Conservation (phyloP, 2,797 vertebrate genomes). For the Australoheros facetus region DNA sequence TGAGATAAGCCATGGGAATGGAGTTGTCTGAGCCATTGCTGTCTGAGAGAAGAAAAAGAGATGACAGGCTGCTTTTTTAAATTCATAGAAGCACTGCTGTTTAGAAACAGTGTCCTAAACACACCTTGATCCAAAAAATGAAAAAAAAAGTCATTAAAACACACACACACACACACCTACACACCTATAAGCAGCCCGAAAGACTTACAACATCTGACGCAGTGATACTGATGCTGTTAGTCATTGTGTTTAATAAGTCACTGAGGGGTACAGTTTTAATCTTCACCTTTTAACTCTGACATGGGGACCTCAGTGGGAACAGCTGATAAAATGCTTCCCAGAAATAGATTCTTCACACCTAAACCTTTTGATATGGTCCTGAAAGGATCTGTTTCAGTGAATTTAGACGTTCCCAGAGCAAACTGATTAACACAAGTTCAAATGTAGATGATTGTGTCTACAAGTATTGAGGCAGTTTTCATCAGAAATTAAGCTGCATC, state of each 20-base stretch:
- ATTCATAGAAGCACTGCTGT: neutral
- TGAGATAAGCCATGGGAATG: slow-evolving; percentile 99
- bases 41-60: slow-evolving; percentile 78
- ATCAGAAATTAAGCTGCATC: neutral
- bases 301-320: neutral
- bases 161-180: neutral
- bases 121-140: neutral
- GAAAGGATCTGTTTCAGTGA: no score
- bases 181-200: neutral
- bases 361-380: no score
- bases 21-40: slow-evolving; percentile 99
- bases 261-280: neutral
- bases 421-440: no score
- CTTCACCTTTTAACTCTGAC: neutral
- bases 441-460: no score
- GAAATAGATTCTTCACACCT: no score
- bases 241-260: neutral
- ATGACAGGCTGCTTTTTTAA: neutral
- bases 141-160: neutral
- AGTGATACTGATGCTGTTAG: neutral
- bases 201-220: neutral
- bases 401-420: neutral
- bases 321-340: neutral
- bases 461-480: neutral
- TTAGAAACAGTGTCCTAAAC: neutral